Evolutionary conservation across 35 echinoderm and acorn worm genomes (phyloP).

Genomic region (Amphiura filiformis): DNA sequence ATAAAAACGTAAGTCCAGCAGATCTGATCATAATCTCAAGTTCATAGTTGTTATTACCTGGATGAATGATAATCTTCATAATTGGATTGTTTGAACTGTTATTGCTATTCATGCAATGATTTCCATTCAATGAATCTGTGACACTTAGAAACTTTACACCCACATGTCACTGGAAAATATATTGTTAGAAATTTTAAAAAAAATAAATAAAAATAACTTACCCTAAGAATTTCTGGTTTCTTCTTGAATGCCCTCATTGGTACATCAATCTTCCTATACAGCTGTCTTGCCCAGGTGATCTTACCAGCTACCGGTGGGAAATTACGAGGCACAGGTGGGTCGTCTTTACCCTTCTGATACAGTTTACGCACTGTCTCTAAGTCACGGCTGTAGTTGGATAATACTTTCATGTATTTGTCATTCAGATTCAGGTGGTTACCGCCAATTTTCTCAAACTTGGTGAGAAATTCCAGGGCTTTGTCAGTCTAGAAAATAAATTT

Average conservation of each 20-base stretch:
- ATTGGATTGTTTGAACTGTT: too few relatives aligned
- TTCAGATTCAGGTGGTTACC: constrained; percentile 79
- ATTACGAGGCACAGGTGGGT: constrained; percentile 79
- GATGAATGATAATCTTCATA: too few relatives aligned
- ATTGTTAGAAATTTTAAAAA: too few relatives aligned
- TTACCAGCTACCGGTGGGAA: constrained; percentile 93
- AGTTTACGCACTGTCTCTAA: constrained; percentile 93
- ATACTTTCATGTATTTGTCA: constrained; percentile 96
- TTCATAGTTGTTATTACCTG: too few relatives aligned
- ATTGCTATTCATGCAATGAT: too few relatives aligned
- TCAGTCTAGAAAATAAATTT: constrained; percentile 67
- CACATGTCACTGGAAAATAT: too few relatives aligned
- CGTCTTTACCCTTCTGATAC: constrained; percentile 94
- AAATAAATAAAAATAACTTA: too few relatives aligned
- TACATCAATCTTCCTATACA: constrained; percentile 84
- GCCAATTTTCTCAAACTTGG: constrained; percentile 94
- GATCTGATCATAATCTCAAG: too few relatives aligned
- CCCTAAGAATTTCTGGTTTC: constrained; percentile 87
- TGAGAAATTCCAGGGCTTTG: constrained; percentile 82
- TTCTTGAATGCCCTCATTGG: constrained; percentile 98
- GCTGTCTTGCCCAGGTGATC: constrained; percentile 94
- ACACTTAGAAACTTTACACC: too few relatives aligned
- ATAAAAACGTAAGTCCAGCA: too few relatives aligned
- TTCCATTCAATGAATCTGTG: too few relatives aligned
- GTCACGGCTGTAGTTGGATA: constrained; percentile 87